A percentile compares a stretch with the other conserved stretches of the same genome.
Evolutionary conservation across 1,140 invertebrate species (phyloP).

Genomic region (Steinernema feltiae): DNA sequence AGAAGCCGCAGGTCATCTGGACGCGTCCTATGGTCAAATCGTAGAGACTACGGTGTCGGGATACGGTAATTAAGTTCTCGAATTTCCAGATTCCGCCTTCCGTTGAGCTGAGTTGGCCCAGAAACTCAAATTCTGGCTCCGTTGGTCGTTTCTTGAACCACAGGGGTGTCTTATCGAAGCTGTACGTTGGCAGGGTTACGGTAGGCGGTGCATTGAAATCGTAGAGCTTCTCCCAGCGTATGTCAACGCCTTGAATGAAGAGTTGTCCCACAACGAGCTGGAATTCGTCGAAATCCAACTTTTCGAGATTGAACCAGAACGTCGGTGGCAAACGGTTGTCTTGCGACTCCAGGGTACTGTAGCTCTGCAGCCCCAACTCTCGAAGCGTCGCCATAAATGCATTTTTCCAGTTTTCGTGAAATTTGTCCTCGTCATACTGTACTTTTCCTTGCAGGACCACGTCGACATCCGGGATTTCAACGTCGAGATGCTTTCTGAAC

Average conservation of each 20-base stretch:
- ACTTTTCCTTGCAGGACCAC: background rate
- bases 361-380: background rate
- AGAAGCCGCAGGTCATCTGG: background rate
- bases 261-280: background rate
- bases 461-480: background rate
- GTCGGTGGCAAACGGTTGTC: background rate
- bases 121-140: background rate
- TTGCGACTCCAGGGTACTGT: background rate
- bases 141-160: constrained; percentile 11
- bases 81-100: background rate
- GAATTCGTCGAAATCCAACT: background rate
- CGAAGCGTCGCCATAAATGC: background rate
- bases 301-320: background rate
- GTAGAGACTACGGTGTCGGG: background rate
- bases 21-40: background rate
- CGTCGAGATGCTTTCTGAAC: background rate
- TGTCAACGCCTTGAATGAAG: background rate
- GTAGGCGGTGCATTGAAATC: background rate
- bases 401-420: background rate
- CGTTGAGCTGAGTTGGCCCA: background rate
- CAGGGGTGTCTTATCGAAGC: background rate
- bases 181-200: constrained; percentile 6
- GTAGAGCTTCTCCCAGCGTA: constrained; percentile 3
- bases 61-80: background rate
- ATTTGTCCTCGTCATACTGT: background rate